A percentile compares a stretch with the other conserved stretches of the same genome.
phyloP scores from a whole-genome alignment of 2,888 invertebrate species.

The Coelopa pilipes region DNA sequence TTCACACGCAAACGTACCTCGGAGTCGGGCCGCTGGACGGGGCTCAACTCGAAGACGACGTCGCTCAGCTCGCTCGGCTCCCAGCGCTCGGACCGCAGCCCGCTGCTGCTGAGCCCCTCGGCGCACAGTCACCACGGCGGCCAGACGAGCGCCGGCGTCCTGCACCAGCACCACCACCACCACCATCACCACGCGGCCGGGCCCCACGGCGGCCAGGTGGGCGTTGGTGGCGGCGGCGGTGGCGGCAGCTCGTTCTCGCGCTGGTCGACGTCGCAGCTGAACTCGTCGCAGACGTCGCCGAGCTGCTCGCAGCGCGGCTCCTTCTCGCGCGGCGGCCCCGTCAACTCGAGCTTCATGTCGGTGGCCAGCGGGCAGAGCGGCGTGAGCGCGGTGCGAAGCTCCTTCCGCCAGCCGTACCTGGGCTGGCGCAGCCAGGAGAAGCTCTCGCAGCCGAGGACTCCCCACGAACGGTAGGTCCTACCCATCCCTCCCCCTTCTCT shows the following conservation, averaged over 20 bases:
- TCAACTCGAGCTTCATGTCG: conserved; percentile 69
- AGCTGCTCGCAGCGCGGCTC: conserved; percentile 80
- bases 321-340: conserved; percentile 71
- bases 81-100: conserved; percentile 66
- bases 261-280: conserved; percentile 81
- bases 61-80: conserved; percentile 81
- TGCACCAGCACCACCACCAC: conserved; percentile 34
- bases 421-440: conserved; percentile 92
- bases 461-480: conserved; percentile 78
- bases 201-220: conserved; percentile 32
- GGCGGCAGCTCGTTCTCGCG: conserved; percentile 65
- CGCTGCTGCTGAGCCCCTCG: conserved; percentile 65
- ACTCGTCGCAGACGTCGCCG: conserved; percentile 79
- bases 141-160: conserved; percentile 50
- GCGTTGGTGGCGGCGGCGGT: conserved; percentile 42
- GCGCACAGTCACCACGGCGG: conserved; percentile 68
- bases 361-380: conserved; percentile 76
- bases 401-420: conserved; percentile 87
- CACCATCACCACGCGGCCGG: conserved; percentile 35
- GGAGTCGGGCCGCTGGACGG: conserved; percentile 73
- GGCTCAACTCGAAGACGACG: conserved; percentile 86
- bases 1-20: conserved; percentile 82
- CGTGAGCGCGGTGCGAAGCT: conserved; percentile 64
- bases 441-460: conserved; percentile 77
- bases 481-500: not conserved